Conservation (phyloP, 1,140 invertebrate species). For the Drosophila pandora region DNA sequence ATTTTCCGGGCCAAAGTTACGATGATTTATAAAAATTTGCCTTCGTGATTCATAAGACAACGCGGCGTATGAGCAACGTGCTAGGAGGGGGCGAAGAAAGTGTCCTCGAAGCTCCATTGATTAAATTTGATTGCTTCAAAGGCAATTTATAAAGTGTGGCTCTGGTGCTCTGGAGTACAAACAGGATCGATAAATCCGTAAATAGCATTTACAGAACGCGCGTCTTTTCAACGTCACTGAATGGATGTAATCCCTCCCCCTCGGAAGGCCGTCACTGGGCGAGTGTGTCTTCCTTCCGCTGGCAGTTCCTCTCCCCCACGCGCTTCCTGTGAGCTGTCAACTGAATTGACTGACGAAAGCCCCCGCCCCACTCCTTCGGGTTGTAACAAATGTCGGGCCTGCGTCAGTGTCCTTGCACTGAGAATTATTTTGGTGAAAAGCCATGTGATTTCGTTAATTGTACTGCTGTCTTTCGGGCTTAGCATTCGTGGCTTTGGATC, state of each 20-base stretch:
- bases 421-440: not conserved
- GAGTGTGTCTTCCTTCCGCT: constrained; percentile 51
- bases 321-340: constrained; percentile 41
- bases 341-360: constrained; percentile 43
- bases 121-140: constrained; percentile 44
- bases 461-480: not conserved
- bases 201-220: constrained; percentile 68
- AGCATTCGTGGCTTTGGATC: constrained; percentile 21
- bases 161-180: constrained; percentile 30
- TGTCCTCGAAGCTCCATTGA: constrained; percentile 22
- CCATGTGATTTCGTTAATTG: not conserved
- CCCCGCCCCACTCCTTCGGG: constrained; percentile 13
- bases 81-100: not conserved
- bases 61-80: constrained; percentile 49
- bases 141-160: constrained; percentile 23
- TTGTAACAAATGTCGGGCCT: constrained; percentile 60
- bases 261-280: constrained; percentile 35
- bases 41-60: constrained; percentile 33
- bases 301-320: constrained; percentile 28
- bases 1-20: constrained; percentile 36
- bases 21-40: constrained; percentile 55
- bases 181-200: constrained; percentile 73
- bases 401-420: constrained; percentile 38
- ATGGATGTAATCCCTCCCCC: constrained; percentile 15
- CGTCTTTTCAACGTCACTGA: constrained; percentile 62